These are phyloP conservation scores for Spilosoma lubricipeda DNA, from an alignment of 2,888 invertebrate species.

Conservation along the genomic window DNA sequence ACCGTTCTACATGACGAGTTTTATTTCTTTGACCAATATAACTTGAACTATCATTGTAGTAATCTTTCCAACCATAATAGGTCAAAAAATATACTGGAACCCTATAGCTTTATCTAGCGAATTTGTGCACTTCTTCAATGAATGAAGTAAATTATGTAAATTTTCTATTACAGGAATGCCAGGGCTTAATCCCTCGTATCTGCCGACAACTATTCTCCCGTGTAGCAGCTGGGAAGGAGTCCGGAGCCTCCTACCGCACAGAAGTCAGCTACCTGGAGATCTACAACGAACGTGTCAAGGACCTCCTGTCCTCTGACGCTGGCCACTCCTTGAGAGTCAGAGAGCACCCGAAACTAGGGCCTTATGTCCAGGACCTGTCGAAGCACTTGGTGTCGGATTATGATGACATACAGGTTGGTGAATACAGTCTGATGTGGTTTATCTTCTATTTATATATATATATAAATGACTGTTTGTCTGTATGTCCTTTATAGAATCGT, in stretches of 20 bases:
- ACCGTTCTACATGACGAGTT: too few species aligned
- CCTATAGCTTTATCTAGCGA: background rate
- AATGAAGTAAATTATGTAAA: background rate
- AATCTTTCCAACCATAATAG: too few species aligned
- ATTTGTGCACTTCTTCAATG: background rate
- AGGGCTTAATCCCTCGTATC: conserved; percentile 94
- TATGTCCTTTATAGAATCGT: too few species aligned
- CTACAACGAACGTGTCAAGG: conserved; percentile 93
- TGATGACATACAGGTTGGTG: conserved; percentile 91
- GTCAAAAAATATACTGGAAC: background rate
- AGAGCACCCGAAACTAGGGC: conserved; percentile 93
- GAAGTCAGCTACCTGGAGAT: conserved; percentile 95
- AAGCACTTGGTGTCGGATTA: conserved; percentile 95
- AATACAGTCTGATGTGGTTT: background rate
- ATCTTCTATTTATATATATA: too few species aligned
- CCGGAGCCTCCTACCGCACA: conserved; percentile 93
- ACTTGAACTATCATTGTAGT: too few species aligned
- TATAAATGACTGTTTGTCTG: too few species aligned
- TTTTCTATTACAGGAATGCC: conserved; percentile 86
- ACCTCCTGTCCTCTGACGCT: conserved; percentile 87
- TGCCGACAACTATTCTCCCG: conserved; percentile 93
- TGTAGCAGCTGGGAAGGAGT: conserved; percentile 93
- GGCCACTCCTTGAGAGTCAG: conserved; percentile 91
- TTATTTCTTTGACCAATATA: too few species aligned
- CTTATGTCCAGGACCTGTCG: conserved; percentile 95